Evolutionary conservation across 2,113 vertebrate genomes (phyloP), one percentile per base, ranked within the genome.

Genomic region (Eclectus roratus): DNA sequence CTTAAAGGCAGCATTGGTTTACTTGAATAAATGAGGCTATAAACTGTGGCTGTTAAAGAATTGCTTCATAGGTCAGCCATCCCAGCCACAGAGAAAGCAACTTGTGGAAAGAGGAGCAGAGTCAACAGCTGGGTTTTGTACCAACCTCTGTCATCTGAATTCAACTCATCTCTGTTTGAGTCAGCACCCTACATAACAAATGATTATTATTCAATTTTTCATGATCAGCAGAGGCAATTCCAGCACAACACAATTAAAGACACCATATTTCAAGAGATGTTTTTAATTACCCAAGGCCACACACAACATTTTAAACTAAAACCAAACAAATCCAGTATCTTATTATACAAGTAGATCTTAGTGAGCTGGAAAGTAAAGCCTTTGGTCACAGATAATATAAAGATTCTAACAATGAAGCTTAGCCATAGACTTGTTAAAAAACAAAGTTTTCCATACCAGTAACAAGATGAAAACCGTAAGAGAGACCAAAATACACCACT

Each of bases 91-190:
- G 58, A 80, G 41, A 77, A 80, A 83, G n/a, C 31, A 80, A 78
- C 12, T 37, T 43, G 50, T 46, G 43, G 55, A 80, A 86, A 47
- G 83, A 29, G 19, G 5, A 88, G 27, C 83, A 93, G 60, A 58
- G 52, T 35, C 35, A 82, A 91, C 47, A 93, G 85, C 72, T 77
- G 91, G n/a, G 60, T 60, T 94, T 86, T 71, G 64, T 81, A 93
- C 90, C 72, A 77, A 71, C 17, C 83, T 85, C 82, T 84, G 68
- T 77, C 80, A 74, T 92, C 55, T 78, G 64, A 92, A 94, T 50
- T 84, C 88, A 95, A 43, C 56, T 91, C 64, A 84, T 78, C 37
- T 46, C 84, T 73, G 76, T 70, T 63, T 78, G 46, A 94, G 60
- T 90, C 88, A 96, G 90, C 71, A 90, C 43, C 11, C 64, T 83